These are phyloP conservation scores for Rosalia funebris DNA, from an alignment of 2,888 invertebrate species.

Conservation along the genomic window DNA sequence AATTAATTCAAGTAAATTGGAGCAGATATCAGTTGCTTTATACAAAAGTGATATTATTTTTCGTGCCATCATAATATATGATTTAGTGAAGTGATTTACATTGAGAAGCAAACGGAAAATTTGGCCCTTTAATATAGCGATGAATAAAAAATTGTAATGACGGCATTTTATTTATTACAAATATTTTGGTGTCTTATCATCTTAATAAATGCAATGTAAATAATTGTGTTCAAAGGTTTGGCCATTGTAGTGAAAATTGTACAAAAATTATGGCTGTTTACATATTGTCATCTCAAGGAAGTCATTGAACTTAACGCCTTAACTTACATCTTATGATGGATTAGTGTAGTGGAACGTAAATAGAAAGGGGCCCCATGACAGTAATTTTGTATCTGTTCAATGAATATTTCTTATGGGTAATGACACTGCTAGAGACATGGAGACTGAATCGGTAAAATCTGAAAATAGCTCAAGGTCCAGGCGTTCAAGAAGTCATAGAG, in stretches of 20 bases:
- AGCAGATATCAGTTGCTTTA: no score
- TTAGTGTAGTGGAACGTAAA: background rate
- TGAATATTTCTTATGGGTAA: constrained; percentile 60
- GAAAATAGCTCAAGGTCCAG: constrained; percentile 87
- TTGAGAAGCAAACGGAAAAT: no score
- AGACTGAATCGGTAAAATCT: constrained; percentile 93
- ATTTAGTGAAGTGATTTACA: no score
- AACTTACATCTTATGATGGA: background rate
- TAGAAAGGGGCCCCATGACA: constrained; percentile 23
- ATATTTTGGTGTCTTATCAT: no score
- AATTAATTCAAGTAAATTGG: background rate
- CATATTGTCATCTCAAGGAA: constrained; percentile 38
- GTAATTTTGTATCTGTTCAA: constrained; percentile 1
- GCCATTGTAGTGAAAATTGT: constrained; percentile 19
- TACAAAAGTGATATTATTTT: no score
- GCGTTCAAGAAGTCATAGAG: constrained; percentile 72
- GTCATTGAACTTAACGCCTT: constrained; percentile 40
- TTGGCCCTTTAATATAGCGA: no score
- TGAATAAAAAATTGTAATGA: no score
- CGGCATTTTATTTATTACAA: no score
- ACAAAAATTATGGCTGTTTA: constrained; percentile 35
- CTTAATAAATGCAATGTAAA: no score
- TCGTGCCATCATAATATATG: no score
- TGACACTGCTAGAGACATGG: constrained; percentile 75
- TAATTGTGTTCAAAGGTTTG: no score